These are phyloP conservation scores for Hemiscyllium ocellatum DNA, from an alignment of 2,113 vertebrate genomes.

Conservation along the genomic window DNA sequence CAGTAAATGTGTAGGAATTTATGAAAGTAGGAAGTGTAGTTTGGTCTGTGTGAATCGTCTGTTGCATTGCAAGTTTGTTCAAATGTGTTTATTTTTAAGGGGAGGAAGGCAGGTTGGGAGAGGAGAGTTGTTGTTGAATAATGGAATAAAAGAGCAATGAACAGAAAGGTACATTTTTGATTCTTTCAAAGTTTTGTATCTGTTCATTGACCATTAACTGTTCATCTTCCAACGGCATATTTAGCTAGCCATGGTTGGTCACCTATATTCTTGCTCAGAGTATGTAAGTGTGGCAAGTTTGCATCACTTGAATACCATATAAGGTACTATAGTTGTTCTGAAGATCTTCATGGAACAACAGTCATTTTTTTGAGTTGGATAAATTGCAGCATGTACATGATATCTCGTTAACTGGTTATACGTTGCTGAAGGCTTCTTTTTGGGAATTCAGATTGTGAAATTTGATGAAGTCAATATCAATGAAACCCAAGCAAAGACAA, in stretches of 20 bases:
- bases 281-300: not conserved
- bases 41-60: not conserved
- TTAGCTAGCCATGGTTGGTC: not conserved
- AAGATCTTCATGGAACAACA: not conserved
- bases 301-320: not conserved
- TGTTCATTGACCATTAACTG: not conserved
- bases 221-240: not conserved
- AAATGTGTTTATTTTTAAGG: not conserved
- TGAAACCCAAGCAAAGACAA: not conserved
- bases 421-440: not conserved
- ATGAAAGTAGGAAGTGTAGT: not conserved
- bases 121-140: not conserved
- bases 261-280: not conserved
- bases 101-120: not conserved
- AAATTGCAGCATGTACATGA: not conserved
- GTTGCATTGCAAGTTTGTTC: not conserved
- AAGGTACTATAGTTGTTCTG: not conserved
- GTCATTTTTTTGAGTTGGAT: not conserved
- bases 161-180: not conserved
- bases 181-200: not conserved
- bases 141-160: not conserved
- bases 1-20: not conserved
- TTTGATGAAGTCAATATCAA: not conserved
- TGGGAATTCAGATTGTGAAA: constrained; percentile 12
- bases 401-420: not conserved